Percentiles rank a stretch among this genome's conserved stretches.
Evolutionary conservation across 2,888 invertebrate genomes (phyloP).

Genomic region (Oithona nana): DNA sequence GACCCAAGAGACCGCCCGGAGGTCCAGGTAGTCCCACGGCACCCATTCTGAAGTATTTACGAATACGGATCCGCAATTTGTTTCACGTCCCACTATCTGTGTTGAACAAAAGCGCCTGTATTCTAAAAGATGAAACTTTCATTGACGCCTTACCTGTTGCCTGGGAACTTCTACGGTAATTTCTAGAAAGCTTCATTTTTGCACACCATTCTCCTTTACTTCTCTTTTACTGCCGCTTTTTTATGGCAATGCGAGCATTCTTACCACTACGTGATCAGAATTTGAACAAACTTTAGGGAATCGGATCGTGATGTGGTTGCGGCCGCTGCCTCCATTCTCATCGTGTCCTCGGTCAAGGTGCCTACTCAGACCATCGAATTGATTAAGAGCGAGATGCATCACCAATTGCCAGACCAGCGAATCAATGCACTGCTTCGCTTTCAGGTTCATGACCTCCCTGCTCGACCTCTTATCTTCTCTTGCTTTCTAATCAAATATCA

Average conservation of each 20-base stretch:
- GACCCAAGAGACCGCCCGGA: neutral
- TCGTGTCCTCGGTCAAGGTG: constrained; percentile 76
- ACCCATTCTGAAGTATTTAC: neutral
- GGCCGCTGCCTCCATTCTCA: constrained; percentile 63
- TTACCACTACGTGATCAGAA: neutral
- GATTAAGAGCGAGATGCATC: constrained; percentile 69
- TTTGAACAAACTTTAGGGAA: constrained; percentile 14
- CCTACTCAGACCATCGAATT: constrained; percentile 72
- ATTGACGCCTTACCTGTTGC: constrained; percentile 72
- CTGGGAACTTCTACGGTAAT: constrained; percentile 76
- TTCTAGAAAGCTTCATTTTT: too few relatives aligned
- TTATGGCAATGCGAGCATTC: too few relatives aligned
- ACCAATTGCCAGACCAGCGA: constrained; percentile 58
- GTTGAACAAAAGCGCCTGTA: constrained; percentile 70
- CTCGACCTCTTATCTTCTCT: neutral
- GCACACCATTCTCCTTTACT: neutral
- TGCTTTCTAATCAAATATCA: too few relatives aligned
- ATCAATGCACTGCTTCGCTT: constrained; percentile 59
- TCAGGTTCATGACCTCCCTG: constrained; percentile 8
- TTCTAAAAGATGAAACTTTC: constrained; percentile 68
- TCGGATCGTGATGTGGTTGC: constrained; percentile 28
- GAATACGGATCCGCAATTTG: constrained; percentile 52
- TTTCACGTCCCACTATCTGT: constrained; percentile 75
- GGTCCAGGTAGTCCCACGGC: neutral
- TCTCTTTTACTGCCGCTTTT: too few relatives aligned